Base-by-base conservation (phyloP, 2,888 invertebrate genomes). In the Xylota sylvarum region DNA sequence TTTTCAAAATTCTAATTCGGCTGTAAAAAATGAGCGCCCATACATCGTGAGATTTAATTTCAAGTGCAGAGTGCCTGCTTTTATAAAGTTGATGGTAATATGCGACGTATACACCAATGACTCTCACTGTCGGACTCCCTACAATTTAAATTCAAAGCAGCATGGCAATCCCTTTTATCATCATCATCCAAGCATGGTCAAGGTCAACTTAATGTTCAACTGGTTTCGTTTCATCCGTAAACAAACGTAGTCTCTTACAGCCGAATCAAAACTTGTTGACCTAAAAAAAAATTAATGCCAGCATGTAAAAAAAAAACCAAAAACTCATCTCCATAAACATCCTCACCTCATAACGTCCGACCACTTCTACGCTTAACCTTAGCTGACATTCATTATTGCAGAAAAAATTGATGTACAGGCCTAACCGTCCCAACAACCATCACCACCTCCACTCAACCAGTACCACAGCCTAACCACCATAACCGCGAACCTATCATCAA, bases 401-500 rank as follows among this genome's bases (percentile, higher is more conserved):
- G 14, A 37, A 17, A 23, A 70, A 56, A 30, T 43, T 2, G 5
- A 30, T 35, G 27, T 70, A 40, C 40, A 60, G 62, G 14, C 48
- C 52, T 35, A 48, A 73, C 62, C 60, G 52, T 67, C 9, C 14
- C 27, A 62, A 60, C 58, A 9, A 60, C 55, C 35, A 46, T 23
- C 35, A 46, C 35, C 46, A 32, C 55, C 52, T 19, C 2, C 37
- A 67, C 27, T 35, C 37, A 58, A 30, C 23, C 48, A 19, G 12
- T 62, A 19, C 67, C 67, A 40, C 55, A 35, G 5, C 19, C 58
- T 50, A 58, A 70, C 62, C 81, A 48, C 35, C 60, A 37, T 43
- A 81, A 77, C 81, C 81, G 81, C 72, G 43, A 62, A 77, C 86
- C 67, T 77, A 77, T 86, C 82, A 77, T 73, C 65, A 86, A 60